Conservation (phyloP, 1,140 invertebrate species). For the Acromyrmex echinatior region DNA sequence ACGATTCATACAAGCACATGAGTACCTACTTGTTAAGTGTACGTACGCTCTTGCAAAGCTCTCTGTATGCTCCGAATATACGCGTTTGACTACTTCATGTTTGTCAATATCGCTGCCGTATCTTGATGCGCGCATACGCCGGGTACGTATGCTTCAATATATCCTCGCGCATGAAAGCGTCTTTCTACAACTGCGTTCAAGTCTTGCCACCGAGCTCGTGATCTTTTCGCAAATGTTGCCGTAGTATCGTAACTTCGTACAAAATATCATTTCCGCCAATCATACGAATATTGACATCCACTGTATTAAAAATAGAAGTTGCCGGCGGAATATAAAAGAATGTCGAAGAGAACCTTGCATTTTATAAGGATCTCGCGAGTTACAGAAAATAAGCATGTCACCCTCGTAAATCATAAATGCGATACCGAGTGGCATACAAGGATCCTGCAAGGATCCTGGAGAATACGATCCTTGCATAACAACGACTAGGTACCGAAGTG, state of each 20-base stretch:
- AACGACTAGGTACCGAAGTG: neutral
- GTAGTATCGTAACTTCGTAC: neutral
- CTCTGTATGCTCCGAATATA: neutral
- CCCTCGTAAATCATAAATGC: constrained; percentile 31
- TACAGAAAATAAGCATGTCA: constrained; percentile 26
- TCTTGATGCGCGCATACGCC: constrained; percentile 24
- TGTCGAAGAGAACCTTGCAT: neutral
- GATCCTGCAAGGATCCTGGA: constrained; percentile 24
- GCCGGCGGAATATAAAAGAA: neutral
- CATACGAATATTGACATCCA: constrained; percentile 16
- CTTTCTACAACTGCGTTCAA: constrained; percentile 43
- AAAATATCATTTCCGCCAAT: constrained; percentile 31
- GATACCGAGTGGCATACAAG: constrained; percentile 15
- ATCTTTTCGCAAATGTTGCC: constrained; percentile 48
- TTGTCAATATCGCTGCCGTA: constrained; percentile 53
- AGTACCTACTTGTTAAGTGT: constrained; percentile 60
- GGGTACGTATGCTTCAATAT: neutral
- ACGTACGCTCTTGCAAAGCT: constrained; percentile 37
- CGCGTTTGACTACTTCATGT: constrained; percentile 52
- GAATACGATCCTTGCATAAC: constrained; percentile 32
- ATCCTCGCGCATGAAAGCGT: constrained; percentile 38
- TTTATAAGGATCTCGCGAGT: neutral
- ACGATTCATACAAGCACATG: constrained; percentile 51
- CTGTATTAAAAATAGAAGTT: constrained; percentile 18
- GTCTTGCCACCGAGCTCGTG: neutral